Evolutionary conservation across 2,888 invertebrate species (phyloP), one percentile per base, ranked within the genome.

Genomic region (Drosophila mimetica): DNA sequence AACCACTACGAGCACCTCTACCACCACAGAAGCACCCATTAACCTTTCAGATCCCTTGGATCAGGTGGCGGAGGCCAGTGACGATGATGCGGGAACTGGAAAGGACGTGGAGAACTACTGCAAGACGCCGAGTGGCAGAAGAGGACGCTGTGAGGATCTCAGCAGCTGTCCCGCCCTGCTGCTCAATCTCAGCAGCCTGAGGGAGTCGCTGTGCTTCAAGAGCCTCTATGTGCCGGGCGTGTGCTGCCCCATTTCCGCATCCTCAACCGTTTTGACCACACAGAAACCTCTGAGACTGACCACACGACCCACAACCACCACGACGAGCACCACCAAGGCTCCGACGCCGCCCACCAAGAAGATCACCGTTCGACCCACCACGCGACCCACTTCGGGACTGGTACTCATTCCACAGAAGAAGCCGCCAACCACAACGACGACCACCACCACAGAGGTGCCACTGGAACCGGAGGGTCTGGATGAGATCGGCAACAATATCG

Each of bases 201-300:
- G 97, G 30, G 96, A 97, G 87, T 97, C 97, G 0, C 93, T 98
- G 9, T 98, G 98, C 88, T 98, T 98, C 89, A 97, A 97, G 92
- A 96, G 96, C 72, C 93, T 97, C 1, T 97, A 97, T 86, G 96
- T 97, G 2, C 98, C 98, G 1, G 98, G 98, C 1, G 97, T 98
- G 2, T 98, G 98, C 89, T 98, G 98, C 90, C 97, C 97, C 0
- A 79, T 91, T 8, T 92, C 93, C 81, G 32, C 79, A 2, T 22
- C 20, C 4, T 75, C 85, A 6, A 90, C 91, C 0, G 77, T 89
- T 20, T 71, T 90, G 30, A 91, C 91, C 2, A 91, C 92, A 25
- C 91, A 84, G 74, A 89, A 85, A 20, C 91, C 90, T 13, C 72
- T 86, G 5, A 89, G 76, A 18, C 63, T 91, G 57, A 92, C 90